Conservation (phyloP, 2,888 invertebrate genomes). For the Chloroclystis v-ata region DNA sequence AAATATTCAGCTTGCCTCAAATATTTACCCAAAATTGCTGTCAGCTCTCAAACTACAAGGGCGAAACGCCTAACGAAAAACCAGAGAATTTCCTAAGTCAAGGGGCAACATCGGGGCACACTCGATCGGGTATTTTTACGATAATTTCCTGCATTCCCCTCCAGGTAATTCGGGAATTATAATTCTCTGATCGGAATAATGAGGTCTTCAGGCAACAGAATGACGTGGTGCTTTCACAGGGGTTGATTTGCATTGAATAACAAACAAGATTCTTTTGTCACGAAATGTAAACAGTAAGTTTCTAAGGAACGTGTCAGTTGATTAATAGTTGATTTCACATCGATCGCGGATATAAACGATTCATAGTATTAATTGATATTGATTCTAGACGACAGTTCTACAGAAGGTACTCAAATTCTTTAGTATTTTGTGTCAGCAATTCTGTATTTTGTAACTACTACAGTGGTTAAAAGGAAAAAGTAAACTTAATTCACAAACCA, state of each 20-base stretch:
- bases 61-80: too few species aligned
- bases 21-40: too few species aligned
- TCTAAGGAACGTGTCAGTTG: not conserved
- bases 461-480: too few species aligned
- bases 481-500: too few species aligned
- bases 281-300: not conserved
- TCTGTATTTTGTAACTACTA: too few species aligned
- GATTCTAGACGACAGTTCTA: not conserved
- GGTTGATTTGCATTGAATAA: not conserved
- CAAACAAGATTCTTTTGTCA: not conserved
- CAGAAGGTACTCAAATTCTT: not conserved
- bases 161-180: slow-evolving; percentile 9
- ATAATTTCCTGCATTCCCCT: slow-evolving; percentile 14
- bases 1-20: too few species aligned
- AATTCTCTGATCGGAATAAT: slow-evolving; percentile 13
- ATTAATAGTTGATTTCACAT: slow-evolving; percentile 14
- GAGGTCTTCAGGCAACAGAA: slow-evolving; percentile 11
- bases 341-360: slow-evolving; percentile 4
- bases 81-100: too few species aligned
- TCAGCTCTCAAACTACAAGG: too few species aligned
- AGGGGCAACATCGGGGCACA: not conserved
- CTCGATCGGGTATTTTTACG: slow-evolving; percentile 12
- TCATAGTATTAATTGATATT: not conserved
- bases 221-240: slow-evolving; percentile 7
- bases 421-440: too few species aligned